phyloP scores from a whole-genome alignment of 35 echinoderm and acorn worm genomes.

The Ptychodera flava region DNA sequence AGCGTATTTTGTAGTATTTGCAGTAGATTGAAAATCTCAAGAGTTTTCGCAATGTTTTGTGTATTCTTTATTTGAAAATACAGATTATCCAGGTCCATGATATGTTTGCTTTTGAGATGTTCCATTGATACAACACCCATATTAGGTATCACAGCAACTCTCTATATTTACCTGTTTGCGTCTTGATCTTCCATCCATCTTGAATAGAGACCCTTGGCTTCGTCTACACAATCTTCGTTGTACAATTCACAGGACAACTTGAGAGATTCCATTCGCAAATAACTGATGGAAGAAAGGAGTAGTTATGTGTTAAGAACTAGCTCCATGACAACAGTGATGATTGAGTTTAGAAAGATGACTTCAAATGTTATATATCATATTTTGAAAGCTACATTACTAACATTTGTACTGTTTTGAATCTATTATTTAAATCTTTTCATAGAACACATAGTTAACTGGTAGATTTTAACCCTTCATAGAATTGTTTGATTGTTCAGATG shows the following conservation, averaged over 20 bases:
- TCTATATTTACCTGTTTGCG: neutral
- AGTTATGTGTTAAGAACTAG: neutral
- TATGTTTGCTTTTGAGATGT: too few species aligned
- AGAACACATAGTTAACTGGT: neutral
- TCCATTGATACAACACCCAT: neutral
- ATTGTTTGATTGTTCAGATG: too few species aligned
- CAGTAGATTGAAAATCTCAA: neutral
- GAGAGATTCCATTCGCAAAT: neutral
- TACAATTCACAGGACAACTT: neutral
- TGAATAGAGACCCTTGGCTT: neutral
- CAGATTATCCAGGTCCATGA: too few species aligned
- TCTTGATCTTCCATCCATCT: neutral
- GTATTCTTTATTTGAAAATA: too few species aligned
- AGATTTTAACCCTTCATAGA: too few species aligned
- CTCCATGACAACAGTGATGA: neutral
- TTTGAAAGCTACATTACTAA: neutral
- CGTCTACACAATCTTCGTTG: neutral
- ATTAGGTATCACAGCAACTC: neutral
- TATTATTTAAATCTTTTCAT: neutral
- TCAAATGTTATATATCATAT: neutral
- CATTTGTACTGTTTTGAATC: neutral
- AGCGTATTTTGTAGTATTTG: too few species aligned
- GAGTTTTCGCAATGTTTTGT: neutral
- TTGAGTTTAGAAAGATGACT: neutral
- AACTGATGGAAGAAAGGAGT: neutral